Conservation (phyloP, 2,888 invertebrate species). For the Elysia crispata region DNA sequence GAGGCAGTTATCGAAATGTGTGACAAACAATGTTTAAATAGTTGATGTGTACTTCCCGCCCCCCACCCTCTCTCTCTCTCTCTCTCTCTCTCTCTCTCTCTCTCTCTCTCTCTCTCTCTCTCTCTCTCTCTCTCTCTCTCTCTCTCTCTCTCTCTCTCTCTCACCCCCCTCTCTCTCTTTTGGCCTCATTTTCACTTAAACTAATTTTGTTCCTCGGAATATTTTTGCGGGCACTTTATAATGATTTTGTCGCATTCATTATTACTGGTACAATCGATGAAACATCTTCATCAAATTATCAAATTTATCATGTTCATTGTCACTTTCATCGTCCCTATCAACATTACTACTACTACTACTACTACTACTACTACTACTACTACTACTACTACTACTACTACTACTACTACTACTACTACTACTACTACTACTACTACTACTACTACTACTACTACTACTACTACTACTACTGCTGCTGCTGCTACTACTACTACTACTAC, state of each 20-base stretch:
- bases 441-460: conserved; percentile 29
- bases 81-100: neutral
- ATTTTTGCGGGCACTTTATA: too few relatives aligned
- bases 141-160: neutral
- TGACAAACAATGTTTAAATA: too few relatives aligned
- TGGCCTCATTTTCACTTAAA: too few relatives aligned
- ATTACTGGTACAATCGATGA: neutral
- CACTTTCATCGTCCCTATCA: neutral
- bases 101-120: neutral
- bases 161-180: too few relatives aligned
- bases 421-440: conserved; percentile 35
- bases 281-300: neutral
- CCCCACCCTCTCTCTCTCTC: neutral
- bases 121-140: too few relatives aligned
- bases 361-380: conserved; percentile 31
- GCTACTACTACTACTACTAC: conserved; percentile 19
- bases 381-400: conserved; percentile 35
- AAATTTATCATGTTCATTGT: too few relatives aligned
- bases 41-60: too few relatives aligned
- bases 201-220: too few relatives aligned
- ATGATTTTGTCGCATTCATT: too few relatives aligned
- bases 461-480: conserved; percentile 23
- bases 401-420: conserved; percentile 34
- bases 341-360: conserved; percentile 33
- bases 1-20: too few relatives aligned